Percentiles rank a stretch among this genome's conserved stretches.
These are phyloP conservation scores for Drosophila colorata DNA, from an alignment of 2,888 invertebrate species.

Conservation along the genomic window DNA sequence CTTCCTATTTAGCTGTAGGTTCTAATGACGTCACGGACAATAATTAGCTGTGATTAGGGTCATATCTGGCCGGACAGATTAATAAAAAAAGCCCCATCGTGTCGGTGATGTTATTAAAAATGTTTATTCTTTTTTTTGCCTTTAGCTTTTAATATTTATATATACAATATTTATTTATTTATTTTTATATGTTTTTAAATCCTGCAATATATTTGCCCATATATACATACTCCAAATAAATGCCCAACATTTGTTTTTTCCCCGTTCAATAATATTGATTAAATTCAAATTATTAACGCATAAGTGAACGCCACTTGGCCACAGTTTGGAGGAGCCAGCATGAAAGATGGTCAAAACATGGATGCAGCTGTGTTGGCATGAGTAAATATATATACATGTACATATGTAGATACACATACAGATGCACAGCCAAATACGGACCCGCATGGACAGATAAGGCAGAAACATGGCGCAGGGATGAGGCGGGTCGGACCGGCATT, in stretches of 20 bases:
- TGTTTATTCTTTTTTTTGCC: too few species aligned
- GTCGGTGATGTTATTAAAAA: too few species aligned
- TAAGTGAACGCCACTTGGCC: conserved; percentile 45
- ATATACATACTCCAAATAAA: neutral
- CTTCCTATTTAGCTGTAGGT: too few species aligned
- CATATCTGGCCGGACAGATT: too few species aligned
- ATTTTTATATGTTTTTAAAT: too few species aligned
- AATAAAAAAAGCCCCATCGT: too few species aligned
- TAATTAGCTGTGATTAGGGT: too few species aligned
- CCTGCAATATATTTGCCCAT: neutral
- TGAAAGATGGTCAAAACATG: conserved; percentile 28
- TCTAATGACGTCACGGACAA: too few species aligned
- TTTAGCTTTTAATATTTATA: too few species aligned
- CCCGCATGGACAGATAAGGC: conserved; percentile 62
- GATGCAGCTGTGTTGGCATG: conserved; percentile 36
- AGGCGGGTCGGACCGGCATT: conserved; percentile 48
- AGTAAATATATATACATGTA: neutral
- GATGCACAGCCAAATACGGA: conserved; percentile 54
- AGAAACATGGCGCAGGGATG: conserved; percentile 16
- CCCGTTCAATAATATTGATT: conserved; percentile 69
- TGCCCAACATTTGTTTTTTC: neutral
- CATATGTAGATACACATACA: neutral
- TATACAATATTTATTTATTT: too few species aligned
- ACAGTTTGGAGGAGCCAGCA: conserved; percentile 19
- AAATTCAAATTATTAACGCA: conserved; percentile 73